These are phyloP conservation scores for Sebastes steindachneri DNA, from an alignment of 2,797 vertebrate genomes.

Conservation along the genomic window DNA sequence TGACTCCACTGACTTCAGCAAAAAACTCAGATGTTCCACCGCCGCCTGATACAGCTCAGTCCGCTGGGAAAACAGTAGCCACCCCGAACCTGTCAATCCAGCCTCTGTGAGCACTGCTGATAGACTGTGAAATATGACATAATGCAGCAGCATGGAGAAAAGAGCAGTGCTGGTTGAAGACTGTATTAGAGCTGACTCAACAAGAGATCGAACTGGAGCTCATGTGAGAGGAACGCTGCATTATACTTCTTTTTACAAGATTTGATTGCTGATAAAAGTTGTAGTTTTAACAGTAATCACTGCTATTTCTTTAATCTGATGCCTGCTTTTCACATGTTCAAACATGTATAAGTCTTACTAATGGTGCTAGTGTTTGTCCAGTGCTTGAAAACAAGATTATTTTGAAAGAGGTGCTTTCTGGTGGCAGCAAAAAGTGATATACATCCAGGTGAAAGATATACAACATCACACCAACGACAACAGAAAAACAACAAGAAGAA, in stretches of 20 bases:
- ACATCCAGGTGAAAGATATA: no score
- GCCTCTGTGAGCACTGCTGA: background rate
- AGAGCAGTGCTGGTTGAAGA: background rate
- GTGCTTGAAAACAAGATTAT: no score
- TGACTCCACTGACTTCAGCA: constrained; percentile 16
- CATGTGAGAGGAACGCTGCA: background rate
- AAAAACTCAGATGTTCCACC: constrained; percentile 6
- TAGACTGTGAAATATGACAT: background rate
- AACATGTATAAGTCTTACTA: no score
- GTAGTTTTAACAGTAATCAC: background rate
- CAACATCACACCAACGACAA: no score
- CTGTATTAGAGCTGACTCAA: background rate
- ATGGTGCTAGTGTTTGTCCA: no score
- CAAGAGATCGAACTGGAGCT: background rate
- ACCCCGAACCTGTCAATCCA: background rate
- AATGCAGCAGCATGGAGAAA: background rate
- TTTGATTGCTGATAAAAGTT: background rate
- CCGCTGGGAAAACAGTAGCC: background rate
- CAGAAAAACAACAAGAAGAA: no score
- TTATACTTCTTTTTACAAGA: background rate
- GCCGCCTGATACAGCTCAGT: background rate
- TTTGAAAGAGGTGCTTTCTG: no score
- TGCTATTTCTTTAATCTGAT: no score
- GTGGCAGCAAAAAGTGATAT: no score
- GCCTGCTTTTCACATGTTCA: no score